Conservation (phyloP, 2,113 vertebrate genomes). For the Leucosticte australis region DNA sequence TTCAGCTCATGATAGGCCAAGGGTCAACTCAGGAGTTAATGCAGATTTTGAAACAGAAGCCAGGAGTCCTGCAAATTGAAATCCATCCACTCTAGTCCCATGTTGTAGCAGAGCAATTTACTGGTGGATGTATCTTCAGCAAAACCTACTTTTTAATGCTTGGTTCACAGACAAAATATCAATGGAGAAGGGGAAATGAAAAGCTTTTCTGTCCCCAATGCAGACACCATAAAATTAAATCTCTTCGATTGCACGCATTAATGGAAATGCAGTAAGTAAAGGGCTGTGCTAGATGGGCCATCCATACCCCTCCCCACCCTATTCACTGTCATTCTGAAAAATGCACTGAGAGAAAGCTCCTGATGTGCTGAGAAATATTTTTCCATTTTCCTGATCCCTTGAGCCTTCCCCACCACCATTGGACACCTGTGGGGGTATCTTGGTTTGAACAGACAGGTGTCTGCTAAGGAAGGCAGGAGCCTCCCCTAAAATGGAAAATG, state of each 20-base stretch:
- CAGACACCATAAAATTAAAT: not conserved
- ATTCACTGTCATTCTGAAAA: not conserved
- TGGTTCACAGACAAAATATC: not conserved
- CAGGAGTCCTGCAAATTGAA: not conserved
- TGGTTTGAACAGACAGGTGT: too few species aligned
- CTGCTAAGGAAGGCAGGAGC: too few species aligned
- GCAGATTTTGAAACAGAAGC: slow-evolving; percentile 13
- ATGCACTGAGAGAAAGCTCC: not conserved
- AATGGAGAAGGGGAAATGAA: not conserved
- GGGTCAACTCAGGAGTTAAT: not conserved
- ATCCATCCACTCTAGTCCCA: not conserved
- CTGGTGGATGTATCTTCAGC: not conserved
- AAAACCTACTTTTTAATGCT: not conserved
- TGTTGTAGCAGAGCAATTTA: not conserved
- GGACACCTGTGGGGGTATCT: not conserved
- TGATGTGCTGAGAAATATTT: not conserved
- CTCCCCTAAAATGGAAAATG: too few species aligned
- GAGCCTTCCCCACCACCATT: not conserved
- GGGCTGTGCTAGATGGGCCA: not conserved
- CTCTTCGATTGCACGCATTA: fast-evolving
- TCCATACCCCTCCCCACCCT: not conserved
- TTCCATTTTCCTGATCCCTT: not conserved
- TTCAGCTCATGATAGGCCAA: not conserved
- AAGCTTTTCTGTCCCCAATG: not conserved
- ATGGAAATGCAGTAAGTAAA: not conserved